Percentiles rank a stretch among this genome's conserved stretches.
These are phyloP conservation scores for Oscheius myriophilus DNA, from an alignment of 2,888 invertebrate species.

Conservation along the genomic window DNA sequence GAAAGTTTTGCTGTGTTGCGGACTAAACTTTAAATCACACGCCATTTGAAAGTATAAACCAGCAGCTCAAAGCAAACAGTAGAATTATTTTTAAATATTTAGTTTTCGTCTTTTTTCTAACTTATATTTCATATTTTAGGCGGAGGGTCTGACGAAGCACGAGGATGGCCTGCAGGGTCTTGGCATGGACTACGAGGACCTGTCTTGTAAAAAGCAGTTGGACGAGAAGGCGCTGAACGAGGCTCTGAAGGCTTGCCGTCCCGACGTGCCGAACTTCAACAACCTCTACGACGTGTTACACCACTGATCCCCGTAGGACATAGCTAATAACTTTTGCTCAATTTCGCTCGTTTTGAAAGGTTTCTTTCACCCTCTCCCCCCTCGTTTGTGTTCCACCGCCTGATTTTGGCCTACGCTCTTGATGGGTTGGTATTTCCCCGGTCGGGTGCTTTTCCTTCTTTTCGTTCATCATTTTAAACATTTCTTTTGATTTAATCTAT, in stretches of 20 bases:
- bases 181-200: constrained; percentile 21
- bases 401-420: constrained; percentile 16
- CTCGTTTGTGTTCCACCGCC: constrained; percentile 6
- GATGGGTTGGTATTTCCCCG: constrained; percentile 32
- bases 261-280: constrained; percentile 4
- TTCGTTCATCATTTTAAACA: not conserved
- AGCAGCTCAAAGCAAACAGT: too few relatives aligned
- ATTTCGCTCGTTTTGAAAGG: not conserved
- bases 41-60: too few relatives aligned
- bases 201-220: constrained; percentile 8
- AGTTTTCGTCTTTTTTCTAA: not conserved
- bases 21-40: too few relatives aligned
- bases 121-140: not conserved
- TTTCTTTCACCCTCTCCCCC: not conserved
- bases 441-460: constrained; percentile 30
- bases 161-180: not conserved
- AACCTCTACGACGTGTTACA: constrained; percentile 8
- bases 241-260: constrained; percentile 15
- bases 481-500: constrained; percentile 4
- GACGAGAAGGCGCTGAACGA: constrained; percentile 5
- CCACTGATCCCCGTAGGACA: constrained; percentile 1
- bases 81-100: too few relatives aligned
- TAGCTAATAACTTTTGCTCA: constrained; percentile 15
- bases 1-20: too few relatives aligned
- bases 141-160: not conserved